Conservation (phyloP, 2,888 invertebrate species). For the Drosophila trichaetosa region DNA sequence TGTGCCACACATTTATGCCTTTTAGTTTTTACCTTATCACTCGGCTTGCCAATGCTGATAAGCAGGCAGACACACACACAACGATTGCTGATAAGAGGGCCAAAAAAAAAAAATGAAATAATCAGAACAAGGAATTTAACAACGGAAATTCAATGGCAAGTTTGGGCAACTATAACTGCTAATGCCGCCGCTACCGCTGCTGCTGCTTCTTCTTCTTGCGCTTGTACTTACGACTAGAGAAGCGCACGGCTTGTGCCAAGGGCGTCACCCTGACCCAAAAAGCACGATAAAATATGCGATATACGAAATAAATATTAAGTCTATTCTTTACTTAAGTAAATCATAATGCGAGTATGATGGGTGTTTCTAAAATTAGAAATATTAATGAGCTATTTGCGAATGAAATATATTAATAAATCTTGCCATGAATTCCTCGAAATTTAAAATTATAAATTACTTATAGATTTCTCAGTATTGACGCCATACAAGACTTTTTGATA, state of each 20-base stretch:
- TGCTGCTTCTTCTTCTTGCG: conserved; percentile 19
- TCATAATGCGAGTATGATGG: background rate
- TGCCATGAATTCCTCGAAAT: background rate
- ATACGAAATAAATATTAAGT: conserved; percentile 15
- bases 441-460: background rate
- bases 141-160: conserved; percentile 73
- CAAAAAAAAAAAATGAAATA: background rate
- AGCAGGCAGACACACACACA: conserved; percentile 21
- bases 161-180: conserved; percentile 34
- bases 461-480: background rate
- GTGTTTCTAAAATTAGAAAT: background rate
- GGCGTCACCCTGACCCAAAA: conserved; percentile 39
- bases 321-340: conserved; percentile 10
- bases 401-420: conserved; percentile 1
- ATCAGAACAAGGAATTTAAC: conserved; percentile 25
- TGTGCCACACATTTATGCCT: conserved; percentile 1
- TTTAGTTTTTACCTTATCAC: conserved; percentile 29
- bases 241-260: conserved; percentile 19
- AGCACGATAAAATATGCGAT: conserved; percentile 19
- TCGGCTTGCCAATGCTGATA: conserved; percentile 58
- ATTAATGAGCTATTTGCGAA: background rate
- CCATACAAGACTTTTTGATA: background rate
- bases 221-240: conserved; percentile 15
- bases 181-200: background rate
- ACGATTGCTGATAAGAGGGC: conserved; percentile 38